Percentiles rank a stretch among this genome's conserved stretches.
Conservation (phyloP, 2,888 invertebrate species). For the Cenopis cana region DNA sequence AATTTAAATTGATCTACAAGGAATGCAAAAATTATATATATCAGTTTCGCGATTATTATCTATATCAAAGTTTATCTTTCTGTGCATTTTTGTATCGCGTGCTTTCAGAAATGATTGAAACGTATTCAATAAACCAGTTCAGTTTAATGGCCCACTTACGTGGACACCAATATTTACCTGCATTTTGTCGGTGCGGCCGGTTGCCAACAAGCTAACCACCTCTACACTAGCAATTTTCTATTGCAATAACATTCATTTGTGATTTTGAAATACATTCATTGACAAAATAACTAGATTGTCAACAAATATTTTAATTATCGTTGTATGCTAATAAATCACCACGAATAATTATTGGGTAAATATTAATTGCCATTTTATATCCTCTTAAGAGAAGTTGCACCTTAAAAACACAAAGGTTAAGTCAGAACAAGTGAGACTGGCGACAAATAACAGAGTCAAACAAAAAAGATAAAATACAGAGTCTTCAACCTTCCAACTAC, state of each 20-base stretch:
- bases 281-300: conserved; percentile 28
- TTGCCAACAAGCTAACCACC: conserved; percentile 20
- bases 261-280: conserved; percentile 40
- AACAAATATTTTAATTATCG: background rate
- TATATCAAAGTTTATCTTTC: background rate
- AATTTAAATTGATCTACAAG: conserved; percentile 15
- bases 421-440: no score
- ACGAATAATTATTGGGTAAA: background rate
- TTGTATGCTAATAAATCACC: background rate
- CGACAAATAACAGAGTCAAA: no score
- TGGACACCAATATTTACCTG: conserved; percentile 31
- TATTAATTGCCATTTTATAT: no score
- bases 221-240: conserved; percentile 38
- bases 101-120: background rate
- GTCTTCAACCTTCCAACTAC: no score
- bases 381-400: no score
- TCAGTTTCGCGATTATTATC: background rate
- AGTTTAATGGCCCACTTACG: conserved; percentile 34
- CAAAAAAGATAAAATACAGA: no score
- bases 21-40: conserved; percentile 14
- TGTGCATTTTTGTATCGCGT: background rate
- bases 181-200: conserved; percentile 30
- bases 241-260: conserved; percentile 41
- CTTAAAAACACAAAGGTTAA: no score
- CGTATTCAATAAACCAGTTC: conserved; percentile 36